Conservation (phyloP, 2,113 vertebrate species). For the Martes martes region DNA sequence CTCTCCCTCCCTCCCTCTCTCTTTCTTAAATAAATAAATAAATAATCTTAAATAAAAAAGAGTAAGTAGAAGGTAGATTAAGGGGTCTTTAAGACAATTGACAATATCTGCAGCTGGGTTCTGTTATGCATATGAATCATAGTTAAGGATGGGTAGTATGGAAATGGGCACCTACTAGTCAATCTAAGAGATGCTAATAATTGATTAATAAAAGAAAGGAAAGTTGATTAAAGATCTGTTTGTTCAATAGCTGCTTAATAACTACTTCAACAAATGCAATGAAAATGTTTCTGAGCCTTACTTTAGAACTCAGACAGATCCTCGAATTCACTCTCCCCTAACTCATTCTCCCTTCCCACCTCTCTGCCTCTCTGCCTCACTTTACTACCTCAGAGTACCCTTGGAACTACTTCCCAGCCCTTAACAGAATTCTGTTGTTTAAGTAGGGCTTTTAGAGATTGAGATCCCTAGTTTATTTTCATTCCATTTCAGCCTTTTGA, state of each 20-base stretch:
- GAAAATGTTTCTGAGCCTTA: background rate
- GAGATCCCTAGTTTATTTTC: slow-evolving; percentile 56
- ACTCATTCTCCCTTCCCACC: background rate
- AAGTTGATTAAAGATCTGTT: background rate
- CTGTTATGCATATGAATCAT: background rate
- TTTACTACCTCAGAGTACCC: background rate
- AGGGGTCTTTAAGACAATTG: background rate
- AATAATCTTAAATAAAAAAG: background rate
- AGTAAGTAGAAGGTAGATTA: background rate
- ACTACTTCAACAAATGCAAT: background rate
- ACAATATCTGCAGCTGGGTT: background rate
- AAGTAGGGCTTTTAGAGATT: slow-evolving; percentile 53
- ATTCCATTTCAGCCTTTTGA: slow-evolving; percentile 57
- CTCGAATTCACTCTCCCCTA: background rate
- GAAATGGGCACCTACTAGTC: background rate
- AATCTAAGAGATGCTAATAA: background rate
- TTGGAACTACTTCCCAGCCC: background rate
- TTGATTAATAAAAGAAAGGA: background rate
- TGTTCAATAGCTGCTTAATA: background rate
- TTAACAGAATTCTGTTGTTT: slow-evolving; percentile 54
- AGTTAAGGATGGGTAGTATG: background rate
- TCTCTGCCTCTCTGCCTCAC: background rate
- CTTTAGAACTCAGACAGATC: background rate
- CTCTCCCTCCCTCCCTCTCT: background rate
- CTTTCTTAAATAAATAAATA: background rate